Evolutionary conservation across 2,113 vertebrate genomes (phyloP).

Genomic region (Vimba vimba): DNA sequence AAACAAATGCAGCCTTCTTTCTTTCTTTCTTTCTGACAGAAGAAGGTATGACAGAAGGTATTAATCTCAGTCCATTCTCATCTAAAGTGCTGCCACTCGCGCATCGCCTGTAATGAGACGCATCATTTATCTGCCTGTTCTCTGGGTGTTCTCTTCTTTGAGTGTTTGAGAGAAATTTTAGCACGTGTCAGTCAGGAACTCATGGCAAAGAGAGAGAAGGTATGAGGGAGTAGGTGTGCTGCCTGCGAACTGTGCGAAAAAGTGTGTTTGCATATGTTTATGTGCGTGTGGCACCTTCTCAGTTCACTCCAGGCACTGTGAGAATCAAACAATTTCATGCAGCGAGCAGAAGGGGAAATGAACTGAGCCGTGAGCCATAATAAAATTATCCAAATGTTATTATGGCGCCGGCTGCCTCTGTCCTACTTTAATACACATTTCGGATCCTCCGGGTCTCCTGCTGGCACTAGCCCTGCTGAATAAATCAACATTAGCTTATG

Average conservation of each 20-base stretch:
- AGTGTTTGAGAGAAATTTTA: neutral
- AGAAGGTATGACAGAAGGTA: constrained; percentile 26
- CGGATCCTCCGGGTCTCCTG: constrained; percentile 87
- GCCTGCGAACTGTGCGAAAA: constrained; percentile 15
- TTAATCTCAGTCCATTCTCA: constrained; percentile 44
- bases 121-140: constrained; percentile 36
- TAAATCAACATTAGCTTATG: constrained; percentile 99
- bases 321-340: constrained; percentile 99
- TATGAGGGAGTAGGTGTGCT: neutral
- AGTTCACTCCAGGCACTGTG: constrained; percentile 94
- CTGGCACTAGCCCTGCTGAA: constrained; percentile 96
- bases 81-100: constrained; percentile 30
- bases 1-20: constrained; percentile 17
- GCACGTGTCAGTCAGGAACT: neutral
- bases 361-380: constrained; percentile 99
- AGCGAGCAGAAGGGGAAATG: constrained; percentile 98
- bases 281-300: constrained; percentile 57
- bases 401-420: constrained; percentile 99
- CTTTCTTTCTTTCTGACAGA: constrained; percentile 5
- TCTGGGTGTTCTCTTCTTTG: neutral
- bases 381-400: constrained; percentile 99
- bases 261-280: constrained; percentile 39
- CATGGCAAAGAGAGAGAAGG: neutral
- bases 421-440: constrained; percentile 99
- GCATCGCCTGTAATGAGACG: constrained; percentile 23